phyloP scores from a whole-genome alignment of 2,113 vertebrate species.

The Ceyx melanurus region DNA sequence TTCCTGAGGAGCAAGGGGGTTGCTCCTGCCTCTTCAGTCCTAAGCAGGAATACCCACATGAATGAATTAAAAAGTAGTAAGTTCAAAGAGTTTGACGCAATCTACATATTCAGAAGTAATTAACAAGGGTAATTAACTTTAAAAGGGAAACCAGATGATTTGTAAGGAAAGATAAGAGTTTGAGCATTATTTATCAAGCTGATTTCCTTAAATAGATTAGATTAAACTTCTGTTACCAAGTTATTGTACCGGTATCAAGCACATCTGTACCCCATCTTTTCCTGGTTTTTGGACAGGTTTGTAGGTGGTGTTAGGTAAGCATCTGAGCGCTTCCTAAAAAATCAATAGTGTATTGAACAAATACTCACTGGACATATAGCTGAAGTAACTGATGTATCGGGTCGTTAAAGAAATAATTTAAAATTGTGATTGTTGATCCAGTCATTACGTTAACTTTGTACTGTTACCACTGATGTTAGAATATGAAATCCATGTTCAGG shows the following conservation, averaged over 20 bases:
- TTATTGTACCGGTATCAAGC: not conserved
- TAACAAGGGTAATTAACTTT: slow-evolving; percentile 36
- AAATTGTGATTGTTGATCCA: not conserved
- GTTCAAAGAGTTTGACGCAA: not conserved
- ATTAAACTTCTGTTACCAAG: not conserved
- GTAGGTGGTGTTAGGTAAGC: not conserved
- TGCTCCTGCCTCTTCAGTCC: not conserved
- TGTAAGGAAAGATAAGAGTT: not conserved
- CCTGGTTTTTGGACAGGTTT: not conserved
- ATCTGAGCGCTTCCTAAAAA: not conserved
- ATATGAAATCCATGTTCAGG: not conserved
- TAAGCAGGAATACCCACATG: fast-evolving
- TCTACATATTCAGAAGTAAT: slow-evolving; percentile 30
- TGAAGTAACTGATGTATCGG: not conserved
- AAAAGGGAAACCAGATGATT: not conserved
- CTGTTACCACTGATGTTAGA: not conserved
- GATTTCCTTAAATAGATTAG: not conserved
- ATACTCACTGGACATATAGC: not conserved
- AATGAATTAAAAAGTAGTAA: slow-evolving; percentile 3
- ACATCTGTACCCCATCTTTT: not conserved
- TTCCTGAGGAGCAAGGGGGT: not conserved
- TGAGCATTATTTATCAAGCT: not conserved
- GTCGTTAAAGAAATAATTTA: not conserved
- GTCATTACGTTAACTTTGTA: not conserved
- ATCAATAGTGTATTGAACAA: not conserved